These are phyloP conservation scores for Mystacornis crossleyi DNA, from an alignment of 2,113 vertebrate species.

Conservation along the genomic window DNA sequence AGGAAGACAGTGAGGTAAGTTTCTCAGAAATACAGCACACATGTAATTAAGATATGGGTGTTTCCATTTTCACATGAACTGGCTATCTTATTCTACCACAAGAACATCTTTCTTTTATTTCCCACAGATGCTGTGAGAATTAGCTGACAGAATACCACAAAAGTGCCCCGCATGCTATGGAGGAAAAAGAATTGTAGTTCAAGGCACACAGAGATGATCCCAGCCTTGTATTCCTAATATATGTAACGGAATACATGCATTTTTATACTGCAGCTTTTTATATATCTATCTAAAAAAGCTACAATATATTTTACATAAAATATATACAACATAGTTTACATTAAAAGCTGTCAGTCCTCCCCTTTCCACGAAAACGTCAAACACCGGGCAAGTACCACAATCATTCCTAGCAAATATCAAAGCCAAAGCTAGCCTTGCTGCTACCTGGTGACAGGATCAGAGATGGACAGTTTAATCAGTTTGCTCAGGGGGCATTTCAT, in stretches of 20 bases:
- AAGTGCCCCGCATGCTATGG: not conserved
- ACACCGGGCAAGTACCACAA: not conserved
- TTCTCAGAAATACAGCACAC: not conserved
- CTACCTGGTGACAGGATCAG: not conserved
- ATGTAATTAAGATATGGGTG: not conserved
- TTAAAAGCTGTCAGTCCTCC: not conserved
- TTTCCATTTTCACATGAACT: not conserved
- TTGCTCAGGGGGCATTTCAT: not conserved
- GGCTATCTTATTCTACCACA: not conserved
- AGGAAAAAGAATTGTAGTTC: not conserved
- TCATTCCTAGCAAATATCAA: not conserved
- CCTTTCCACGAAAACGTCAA: not conserved
- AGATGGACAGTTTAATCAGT: not conserved
- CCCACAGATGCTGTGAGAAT: not conserved
- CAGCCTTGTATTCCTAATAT: not conserved
- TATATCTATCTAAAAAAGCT: not conserved
- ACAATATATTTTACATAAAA: not conserved
- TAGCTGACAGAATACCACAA: not conserved
- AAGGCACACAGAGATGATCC: not conserved
- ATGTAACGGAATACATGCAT: accelerated
- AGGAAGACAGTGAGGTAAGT: not conserved
- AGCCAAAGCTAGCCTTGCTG: not conserved
- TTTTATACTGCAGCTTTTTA: not conserved
- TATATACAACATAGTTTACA: not conserved
- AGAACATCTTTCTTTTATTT: not conserved